Conservation (phyloP, 2,797 vertebrate genomes). For the Microctenopoma stevenorrisi region DNA sequence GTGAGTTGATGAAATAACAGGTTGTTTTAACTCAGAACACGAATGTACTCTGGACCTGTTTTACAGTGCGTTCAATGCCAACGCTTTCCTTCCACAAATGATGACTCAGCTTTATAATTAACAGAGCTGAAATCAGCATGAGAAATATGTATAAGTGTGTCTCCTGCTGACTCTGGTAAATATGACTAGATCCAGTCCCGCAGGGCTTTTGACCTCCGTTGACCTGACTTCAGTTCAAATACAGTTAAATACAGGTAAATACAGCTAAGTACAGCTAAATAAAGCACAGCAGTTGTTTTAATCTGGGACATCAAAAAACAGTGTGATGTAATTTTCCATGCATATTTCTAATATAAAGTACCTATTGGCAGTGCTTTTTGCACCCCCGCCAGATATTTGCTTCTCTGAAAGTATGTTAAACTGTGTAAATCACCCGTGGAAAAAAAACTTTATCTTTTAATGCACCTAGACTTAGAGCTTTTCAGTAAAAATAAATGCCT, state of each 20-base stretch:
- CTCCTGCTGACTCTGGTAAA: conserved; percentile 58
- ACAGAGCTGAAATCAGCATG: conserved; percentile 33
- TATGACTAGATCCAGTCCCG: conserved; percentile 47
- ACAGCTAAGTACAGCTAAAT: conserved; percentile 18
- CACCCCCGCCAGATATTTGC: background rate
- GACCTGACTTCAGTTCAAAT: conserved; percentile 49
- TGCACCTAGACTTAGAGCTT: too few species aligned
- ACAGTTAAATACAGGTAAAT: background rate
- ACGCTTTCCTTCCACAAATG: conserved; percentile 41
- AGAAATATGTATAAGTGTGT: conserved; percentile 34
- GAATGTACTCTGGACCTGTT: conserved; percentile 14
- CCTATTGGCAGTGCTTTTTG: too few species aligned
- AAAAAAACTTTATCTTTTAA: background rate
- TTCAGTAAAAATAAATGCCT: too few species aligned
- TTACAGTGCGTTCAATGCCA: conserved; percentile 22
- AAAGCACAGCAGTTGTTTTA: background rate
- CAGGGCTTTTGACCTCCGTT: conserved; percentile 32
- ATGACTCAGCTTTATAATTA: conserved; percentile 48
- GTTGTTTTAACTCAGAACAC: conserved; percentile 9
- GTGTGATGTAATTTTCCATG: too few species aligned
- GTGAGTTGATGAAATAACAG: conserved; percentile 20
- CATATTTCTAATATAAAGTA: too few species aligned
- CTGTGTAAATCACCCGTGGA: background rate
- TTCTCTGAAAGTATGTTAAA: background rate
- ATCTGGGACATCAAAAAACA: background rate